Percentiles rank a stretch among this genome's conserved stretches.
These are phyloP conservation scores for Eremophila alpestris DNA, from an alignment of 2,797 vertebrate species.

Conservation along the genomic window DNA sequence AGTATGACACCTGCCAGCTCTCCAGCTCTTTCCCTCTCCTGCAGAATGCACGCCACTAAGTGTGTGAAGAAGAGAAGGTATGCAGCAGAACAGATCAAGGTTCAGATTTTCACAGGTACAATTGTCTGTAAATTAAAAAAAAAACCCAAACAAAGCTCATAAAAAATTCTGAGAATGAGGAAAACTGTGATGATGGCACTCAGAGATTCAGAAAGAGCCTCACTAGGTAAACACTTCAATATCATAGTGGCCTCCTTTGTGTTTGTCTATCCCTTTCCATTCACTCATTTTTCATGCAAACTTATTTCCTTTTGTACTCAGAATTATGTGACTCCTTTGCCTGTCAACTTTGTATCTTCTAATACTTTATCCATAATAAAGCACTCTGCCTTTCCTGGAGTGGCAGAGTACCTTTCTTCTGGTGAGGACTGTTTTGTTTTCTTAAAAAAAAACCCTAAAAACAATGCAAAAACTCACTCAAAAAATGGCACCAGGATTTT, in stretches of 20 bases:
- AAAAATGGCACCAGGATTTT: background rate
- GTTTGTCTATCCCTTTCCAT: constrained; percentile 36
- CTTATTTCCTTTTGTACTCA: constrained; percentile 17
- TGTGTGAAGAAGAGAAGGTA: background rate
- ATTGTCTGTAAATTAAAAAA: background rate
- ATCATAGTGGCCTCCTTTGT: background rate
- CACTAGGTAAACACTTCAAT: constrained; percentile 12
- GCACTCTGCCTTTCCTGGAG: background rate
- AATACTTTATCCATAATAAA: background rate
- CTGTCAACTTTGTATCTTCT: background rate
- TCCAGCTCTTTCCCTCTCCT: background rate
- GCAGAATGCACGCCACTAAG: background rate
- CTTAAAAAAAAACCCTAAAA: background rate
- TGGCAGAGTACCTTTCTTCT: background rate
- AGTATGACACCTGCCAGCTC: background rate
- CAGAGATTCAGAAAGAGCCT: constrained; percentile 11
- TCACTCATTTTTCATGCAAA: background rate
- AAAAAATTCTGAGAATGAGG: constrained; percentile 39
- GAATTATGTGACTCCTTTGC: background rate
- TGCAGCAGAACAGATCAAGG: background rate
- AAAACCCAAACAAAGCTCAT: background rate
- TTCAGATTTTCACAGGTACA: background rate
- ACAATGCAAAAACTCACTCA: background rate
- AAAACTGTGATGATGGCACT: constrained; percentile 10
- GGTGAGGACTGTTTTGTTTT: constrained; percentile 3